Evolutionary conservation across 2,888 invertebrate genomes (phyloP).

Genomic region (Eristalis pertinax): DNA sequence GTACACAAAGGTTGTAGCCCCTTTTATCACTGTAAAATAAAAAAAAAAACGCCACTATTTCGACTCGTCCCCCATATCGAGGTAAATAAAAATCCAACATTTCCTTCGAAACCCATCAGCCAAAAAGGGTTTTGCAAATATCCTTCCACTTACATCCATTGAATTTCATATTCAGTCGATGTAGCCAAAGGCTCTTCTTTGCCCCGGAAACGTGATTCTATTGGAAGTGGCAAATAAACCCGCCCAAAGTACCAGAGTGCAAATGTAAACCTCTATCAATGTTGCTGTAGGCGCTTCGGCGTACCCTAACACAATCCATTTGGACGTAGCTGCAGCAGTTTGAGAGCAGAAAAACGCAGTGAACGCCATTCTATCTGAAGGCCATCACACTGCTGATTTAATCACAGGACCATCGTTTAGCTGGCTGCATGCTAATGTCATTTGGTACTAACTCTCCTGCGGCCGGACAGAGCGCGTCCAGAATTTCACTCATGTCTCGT

Average conservation of each 20-base stretch:
- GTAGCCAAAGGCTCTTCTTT: not conserved
- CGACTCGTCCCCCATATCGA: too few relatives aligned
- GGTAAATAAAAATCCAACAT: not conserved
- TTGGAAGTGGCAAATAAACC: slow-evolving; percentile 3
- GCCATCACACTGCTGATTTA: slow-evolving; percentile 57
- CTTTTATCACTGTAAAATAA: too few relatives aligned
- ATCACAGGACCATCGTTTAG: slow-evolving; percentile 61
- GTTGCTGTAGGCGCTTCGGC: not conserved
- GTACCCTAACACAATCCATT: slow-evolving; percentile 4
- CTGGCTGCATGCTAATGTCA: slow-evolving; percentile 68
- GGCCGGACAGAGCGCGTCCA: not conserved
- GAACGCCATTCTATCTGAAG: slow-evolving; percentile 23
- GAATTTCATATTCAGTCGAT: not conserved
- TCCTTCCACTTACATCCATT: not conserved
- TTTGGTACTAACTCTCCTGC: slow-evolving; percentile 10
- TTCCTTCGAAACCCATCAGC: not conserved
- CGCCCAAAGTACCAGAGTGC: not conserved
- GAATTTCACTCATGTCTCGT: slow-evolving; percentile 37
- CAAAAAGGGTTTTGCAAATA: not conserved
- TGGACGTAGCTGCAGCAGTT: not conserved
- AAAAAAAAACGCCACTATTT: too few relatives aligned
- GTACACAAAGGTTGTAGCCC: too few relatives aligned
- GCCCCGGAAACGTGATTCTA: not conserved
- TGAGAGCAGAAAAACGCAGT: not conserved
- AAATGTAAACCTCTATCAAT: slow-evolving; percentile 21